Percentiles rank a stretch among this genome's conserved stretches.
These are phyloP conservation scores for Aurelia aurita DNA, from an alignment of 30 jellyfish, hydroid and myxozoan species.

Conservation along the genomic window DNA sequence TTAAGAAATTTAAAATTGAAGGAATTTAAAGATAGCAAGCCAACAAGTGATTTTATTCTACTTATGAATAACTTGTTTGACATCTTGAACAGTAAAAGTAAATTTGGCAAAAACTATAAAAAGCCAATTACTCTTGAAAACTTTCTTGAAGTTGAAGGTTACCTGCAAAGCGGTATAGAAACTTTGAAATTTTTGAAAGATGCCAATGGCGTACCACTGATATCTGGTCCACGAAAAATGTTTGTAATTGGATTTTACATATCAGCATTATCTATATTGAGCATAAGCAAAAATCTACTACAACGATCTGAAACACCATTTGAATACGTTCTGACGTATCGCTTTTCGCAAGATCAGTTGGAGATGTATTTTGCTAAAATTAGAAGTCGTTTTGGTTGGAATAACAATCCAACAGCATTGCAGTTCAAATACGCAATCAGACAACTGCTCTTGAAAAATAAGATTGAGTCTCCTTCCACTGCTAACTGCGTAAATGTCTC, in stretches of 20 bases:
- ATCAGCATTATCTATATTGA: slow-evolving; percentile 9
- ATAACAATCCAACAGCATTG: slow-evolving; percentile 13
- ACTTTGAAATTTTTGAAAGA: slow-evolving; percentile 4
- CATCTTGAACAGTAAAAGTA: slow-evolving; percentile 22
- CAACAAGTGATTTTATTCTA: slow-evolving; percentile 31
- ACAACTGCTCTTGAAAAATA: slow-evolving; percentile 14
- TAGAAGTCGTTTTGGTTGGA: slow-evolving; percentile 53
- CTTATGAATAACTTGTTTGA: slow-evolving; percentile 31
- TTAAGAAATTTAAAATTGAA: background rate
- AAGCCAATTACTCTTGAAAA: slow-evolving; percentile 29
- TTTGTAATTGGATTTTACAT: background rate
- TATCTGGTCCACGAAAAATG: slow-evolving; percentile 14
- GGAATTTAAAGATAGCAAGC: slow-evolving; percentile 39
- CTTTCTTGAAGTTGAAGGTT: slow-evolving; percentile 2
- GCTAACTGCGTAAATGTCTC: slow-evolving; percentile 27
- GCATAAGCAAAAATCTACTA: background rate
- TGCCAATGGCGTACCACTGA: background rate
- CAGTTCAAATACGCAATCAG: slow-evolving; percentile 34
- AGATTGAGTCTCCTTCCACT: slow-evolving; percentile 20
- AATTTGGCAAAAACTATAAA: slow-evolving; percentile 36
- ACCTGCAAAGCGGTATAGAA: background rate
- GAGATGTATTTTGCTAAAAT: slow-evolving; percentile 47
- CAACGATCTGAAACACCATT: background rate
- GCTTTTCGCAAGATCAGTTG: slow-evolving; percentile 29
- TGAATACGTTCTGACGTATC: slow-evolving; percentile 17